Evolutionary conservation across 1,140 invertebrate genomes (phyloP).

Genomic region (Hydropsyche tenuis): DNA sequence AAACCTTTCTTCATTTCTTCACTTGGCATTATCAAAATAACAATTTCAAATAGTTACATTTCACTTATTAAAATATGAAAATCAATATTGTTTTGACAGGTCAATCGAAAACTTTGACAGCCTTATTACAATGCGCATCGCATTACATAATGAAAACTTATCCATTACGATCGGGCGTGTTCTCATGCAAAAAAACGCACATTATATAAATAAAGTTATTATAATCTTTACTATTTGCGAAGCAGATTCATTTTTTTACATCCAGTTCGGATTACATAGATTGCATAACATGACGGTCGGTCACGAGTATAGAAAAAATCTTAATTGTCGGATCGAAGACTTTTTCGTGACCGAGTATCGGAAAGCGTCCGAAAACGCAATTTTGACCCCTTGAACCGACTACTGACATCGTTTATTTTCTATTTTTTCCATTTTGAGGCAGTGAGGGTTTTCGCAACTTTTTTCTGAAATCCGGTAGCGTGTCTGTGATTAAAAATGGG

Average conservation of each 20-base stretch:
- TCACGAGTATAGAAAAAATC: background rate
- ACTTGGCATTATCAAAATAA: too few species aligned
- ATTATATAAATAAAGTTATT: slow-evolving; percentile 15
- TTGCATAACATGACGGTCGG: background rate
- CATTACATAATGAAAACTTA: background rate
- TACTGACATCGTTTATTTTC: background rate
- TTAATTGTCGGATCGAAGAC: background rate
- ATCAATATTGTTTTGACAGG: slow-evolving; percentile 1
- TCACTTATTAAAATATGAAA: too few species aligned
- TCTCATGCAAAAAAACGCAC: background rate
- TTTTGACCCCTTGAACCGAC: slow-evolving; percentile 4
- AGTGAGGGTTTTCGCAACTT: too few species aligned
- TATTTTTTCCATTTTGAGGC: background rate
- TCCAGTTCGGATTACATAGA: background rate
- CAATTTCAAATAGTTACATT: too few species aligned
- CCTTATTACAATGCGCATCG: background rate
- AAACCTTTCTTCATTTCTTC: too few species aligned
- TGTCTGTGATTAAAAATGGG: too few species aligned
- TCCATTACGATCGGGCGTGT: background rate
- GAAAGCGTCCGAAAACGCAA: background rate
- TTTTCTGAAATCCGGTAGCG: too few species aligned
- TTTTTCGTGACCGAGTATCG: background rate
- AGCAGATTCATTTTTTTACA: too few species aligned
- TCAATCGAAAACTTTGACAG: background rate
- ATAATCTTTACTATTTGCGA: background rate